Conservation (phyloP, 2,113 vertebrate species). For the Brienomyrus longianalis region DNA sequence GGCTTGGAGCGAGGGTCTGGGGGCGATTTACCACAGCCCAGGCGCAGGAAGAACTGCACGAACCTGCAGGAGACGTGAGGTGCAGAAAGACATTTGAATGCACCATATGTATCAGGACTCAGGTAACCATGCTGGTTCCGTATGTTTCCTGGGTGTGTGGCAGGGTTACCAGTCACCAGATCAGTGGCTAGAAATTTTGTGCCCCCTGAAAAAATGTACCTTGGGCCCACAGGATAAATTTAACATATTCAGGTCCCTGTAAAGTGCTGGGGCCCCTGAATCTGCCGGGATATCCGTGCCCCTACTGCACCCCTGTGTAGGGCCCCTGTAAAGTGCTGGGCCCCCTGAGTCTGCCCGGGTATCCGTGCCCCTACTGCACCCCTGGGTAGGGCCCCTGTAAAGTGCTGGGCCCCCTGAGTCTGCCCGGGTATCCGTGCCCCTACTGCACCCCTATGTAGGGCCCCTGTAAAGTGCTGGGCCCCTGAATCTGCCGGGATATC, state of each 20-base stretch:
- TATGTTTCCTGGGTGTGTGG: neutral
- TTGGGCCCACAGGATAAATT: neutral
- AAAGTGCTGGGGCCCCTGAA: neutral
- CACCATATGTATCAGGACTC: neutral
- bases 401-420: too few species aligned
- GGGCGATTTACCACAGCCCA: constrained; percentile 89
- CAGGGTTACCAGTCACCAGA: neutral
- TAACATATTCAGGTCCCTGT: neutral
- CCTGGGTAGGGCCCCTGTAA: too few species aligned
- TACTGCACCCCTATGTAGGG: too few species aligned
- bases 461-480: too few species aligned
- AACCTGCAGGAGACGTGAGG: constrained; percentile 64
- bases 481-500: too few species aligned
- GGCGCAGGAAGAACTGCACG: constrained; percentile 94
- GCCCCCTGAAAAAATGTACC: neutral
- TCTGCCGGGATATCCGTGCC: too few species aligned
- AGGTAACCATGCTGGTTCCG: neutral
- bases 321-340: too few species aligned
- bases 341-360: too few species aligned
- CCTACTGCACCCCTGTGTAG: too few species aligned
- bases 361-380: neutral
- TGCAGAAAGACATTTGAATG: too few species aligned
- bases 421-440: too few species aligned
- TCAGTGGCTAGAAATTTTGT: neutral
- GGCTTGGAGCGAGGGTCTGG: constrained; percentile 93